Evolutionary conservation across 2,888 invertebrate genomes (phyloP).

Genomic region (Cybosia mesomella): DNA sequence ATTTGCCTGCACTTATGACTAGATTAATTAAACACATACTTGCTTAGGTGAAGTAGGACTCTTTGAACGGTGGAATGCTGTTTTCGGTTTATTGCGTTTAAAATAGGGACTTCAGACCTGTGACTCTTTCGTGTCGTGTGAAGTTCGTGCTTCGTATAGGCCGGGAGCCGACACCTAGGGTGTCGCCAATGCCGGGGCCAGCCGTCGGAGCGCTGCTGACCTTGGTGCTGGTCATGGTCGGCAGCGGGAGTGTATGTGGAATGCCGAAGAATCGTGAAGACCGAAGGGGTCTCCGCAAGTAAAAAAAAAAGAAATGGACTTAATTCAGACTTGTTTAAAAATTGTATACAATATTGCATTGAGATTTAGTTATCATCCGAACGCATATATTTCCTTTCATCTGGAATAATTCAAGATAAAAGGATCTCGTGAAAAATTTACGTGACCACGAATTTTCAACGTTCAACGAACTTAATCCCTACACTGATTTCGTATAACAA

Average conservation of each 20-base stretch:
- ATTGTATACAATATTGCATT: neutral
- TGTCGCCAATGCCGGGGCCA: too few relatives aligned
- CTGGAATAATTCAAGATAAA: neutral
- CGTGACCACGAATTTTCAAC: neutral
- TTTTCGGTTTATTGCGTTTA: neutral
- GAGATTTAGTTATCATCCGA: neutral
- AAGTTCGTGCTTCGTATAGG: too few relatives aligned
- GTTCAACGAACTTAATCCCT: conserved; percentile 2
- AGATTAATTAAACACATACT: conserved; percentile 14
- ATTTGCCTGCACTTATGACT: conserved; percentile 19
- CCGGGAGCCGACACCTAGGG: too few relatives aligned
- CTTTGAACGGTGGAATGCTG: neutral
- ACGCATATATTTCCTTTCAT: neutral
- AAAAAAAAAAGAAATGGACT: too few relatives aligned
- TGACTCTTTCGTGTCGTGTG: too few relatives aligned
- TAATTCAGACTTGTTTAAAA: neutral
- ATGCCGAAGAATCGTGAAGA: too few relatives aligned
- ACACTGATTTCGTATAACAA: neutral
- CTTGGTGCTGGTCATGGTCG: too few relatives aligned
- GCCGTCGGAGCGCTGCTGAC: too few relatives aligned
- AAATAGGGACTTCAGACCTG: neutral
- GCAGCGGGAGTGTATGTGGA: too few relatives aligned
- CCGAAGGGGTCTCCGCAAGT: too few relatives aligned
- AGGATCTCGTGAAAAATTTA: neutral
- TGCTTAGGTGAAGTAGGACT: neutral